Conservation (phyloP, 2,113 vertebrate genomes). For the Sceloporus tristichus region DNA sequence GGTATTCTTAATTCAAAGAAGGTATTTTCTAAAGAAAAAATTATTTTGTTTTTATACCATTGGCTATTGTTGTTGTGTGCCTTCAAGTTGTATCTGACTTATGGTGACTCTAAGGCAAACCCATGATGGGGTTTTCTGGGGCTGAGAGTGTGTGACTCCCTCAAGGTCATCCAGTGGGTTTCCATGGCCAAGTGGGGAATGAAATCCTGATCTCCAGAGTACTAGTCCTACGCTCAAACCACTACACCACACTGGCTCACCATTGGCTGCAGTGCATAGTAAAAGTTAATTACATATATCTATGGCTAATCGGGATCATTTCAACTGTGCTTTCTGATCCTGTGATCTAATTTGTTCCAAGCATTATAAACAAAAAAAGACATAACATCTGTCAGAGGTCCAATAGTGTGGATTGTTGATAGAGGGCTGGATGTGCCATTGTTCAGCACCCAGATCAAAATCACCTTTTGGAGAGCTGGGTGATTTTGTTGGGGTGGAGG, state of each 20-base stretch:
- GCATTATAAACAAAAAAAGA: not conserved
- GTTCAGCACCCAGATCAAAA: no score
- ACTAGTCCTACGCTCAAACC: no score
- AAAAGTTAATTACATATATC: constrained; percentile 63
- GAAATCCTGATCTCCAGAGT: no score
- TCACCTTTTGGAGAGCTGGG: no score
- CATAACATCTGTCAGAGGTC: not conserved
- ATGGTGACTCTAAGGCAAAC: no score
- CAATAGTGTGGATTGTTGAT: not conserved
- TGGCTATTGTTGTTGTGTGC: constrained; percentile 1
- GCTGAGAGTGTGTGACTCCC: no score
- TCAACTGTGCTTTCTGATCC: constrained; percentile 55
- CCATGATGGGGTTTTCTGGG: no score
- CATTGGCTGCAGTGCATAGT: constrained; percentile 48
- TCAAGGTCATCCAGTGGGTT: no score
- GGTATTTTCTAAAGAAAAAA: constrained; percentile 55
- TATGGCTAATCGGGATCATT: constrained; percentile 46
- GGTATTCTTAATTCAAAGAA: constrained; percentile 62
- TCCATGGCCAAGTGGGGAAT: no score
- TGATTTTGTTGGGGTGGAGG: no score
- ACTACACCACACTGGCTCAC: constrained; percentile 15
- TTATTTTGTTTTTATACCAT: constrained; percentile 53
- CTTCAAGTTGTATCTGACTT: no score
- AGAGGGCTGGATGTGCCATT: no score
- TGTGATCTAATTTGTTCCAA: constrained; percentile 14